Base-by-base conservation (phyloP, 2,113 vertebrate species). In the Tichodroma muraria region DNA sequence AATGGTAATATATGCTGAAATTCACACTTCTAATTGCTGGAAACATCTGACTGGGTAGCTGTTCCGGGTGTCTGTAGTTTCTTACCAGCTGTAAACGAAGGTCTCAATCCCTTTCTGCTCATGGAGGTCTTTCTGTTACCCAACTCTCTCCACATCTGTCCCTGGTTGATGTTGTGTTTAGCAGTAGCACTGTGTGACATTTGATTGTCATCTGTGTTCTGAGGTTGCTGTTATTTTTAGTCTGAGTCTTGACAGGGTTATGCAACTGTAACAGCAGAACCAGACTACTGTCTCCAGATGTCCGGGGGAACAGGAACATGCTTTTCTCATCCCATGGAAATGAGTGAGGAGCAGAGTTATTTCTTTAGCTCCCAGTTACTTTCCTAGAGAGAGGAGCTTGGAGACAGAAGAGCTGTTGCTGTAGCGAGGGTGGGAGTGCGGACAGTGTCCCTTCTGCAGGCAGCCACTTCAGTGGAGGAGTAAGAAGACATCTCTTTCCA, bases 221-320 rank as follows among this genome's bases (percentile, higher is more conserved):
- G 64, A 2, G 11, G 93, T 94, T 93, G 85, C 88, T 91, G 81
- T 93, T 96, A 95, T 96, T 96, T 96, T 94, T 96, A 93, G 94
- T 59, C 63, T 70, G 68, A 90, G 68, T 65, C 64, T 94, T 94
- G 71, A 57, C 64, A 83, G 52, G 52, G 72, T 96, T 94, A 84
- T n/a, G 90, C 90, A 95, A 91, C 92, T 35, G 45, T 50, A 50
- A 50, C 79, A 81, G 89, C 76, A 83, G 68, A 80, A 88, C 45
- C 2, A 15, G 35, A 33, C 42, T 57, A 25, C 82, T 63, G 61
- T 77, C 54, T 87, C 81, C 54, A 11, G 66, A 89, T 83, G 79
- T 96, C 87, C 18, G 0, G 33, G 71, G 84, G 47, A 78, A 68
- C 71, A 79, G 82, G 89, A 95, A 94, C 87, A n/a, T 1, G 12